A percentile compares a stretch with the other conserved stretches of the same genome.
These are phyloP conservation scores for Bombus confusus DNA, from an alignment of 1,140 invertebrate species.

Conservation along the genomic window DNA sequence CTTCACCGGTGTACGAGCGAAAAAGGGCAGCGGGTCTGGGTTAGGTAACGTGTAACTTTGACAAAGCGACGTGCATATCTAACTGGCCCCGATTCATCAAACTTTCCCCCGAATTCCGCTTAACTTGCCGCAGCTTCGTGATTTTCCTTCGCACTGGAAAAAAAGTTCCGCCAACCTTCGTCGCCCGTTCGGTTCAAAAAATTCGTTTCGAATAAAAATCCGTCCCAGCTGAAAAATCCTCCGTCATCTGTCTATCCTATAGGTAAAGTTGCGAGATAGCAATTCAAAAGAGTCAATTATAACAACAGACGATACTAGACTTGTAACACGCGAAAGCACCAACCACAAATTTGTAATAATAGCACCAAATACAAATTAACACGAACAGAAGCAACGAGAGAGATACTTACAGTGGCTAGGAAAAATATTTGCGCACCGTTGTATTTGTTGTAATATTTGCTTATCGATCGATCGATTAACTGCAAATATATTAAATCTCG, in stretches of 20 bases:
- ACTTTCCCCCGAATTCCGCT: slow-evolving; percentile 12
- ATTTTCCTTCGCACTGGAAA: background rate
- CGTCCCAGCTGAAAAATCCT: background rate
- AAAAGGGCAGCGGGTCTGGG: slow-evolving; percentile 27
- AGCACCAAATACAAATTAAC: no score
- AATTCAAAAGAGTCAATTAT: background rate
- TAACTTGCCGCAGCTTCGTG: slow-evolving; percentile 4
- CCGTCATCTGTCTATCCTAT: background rate
- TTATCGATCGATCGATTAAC: no score
- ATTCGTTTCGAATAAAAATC: background rate
- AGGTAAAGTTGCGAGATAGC: background rate
- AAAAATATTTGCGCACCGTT: no score
- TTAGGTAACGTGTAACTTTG: slow-evolving; percentile 23
- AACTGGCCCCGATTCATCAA: slow-evolving; percentile 22
- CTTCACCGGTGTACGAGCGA: background rate
- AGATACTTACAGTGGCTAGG: no score
- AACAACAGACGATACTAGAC: no score
- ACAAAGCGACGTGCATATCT: slow-evolving; percentile 24
- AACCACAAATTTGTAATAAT: no score
- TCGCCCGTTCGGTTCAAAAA: background rate
- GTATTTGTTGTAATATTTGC: no score
- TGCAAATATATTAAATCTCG: no score
- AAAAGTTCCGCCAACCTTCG: slow-evolving; percentile 13
- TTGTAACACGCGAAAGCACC: no score
- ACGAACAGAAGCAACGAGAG: no score